Conservation (phyloP, 1,140 invertebrate genomes). For the Nomia melanderi region DNA sequence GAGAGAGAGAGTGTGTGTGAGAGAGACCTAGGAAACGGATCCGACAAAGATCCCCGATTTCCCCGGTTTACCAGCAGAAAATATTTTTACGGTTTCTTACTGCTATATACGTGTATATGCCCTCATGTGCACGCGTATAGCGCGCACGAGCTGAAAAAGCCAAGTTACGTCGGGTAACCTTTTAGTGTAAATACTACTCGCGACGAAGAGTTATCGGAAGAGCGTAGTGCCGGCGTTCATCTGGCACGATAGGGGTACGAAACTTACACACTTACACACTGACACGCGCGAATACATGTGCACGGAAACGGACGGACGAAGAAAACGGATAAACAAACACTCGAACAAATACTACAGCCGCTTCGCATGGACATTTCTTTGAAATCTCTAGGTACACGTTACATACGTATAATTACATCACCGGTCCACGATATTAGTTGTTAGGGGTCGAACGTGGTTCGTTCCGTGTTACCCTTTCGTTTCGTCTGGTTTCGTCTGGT, state of each 20-base stretch:
- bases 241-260: conserved; percentile 38
- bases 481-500: too few species aligned
- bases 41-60: conserved; percentile 25
- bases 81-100: conserved; percentile 64
- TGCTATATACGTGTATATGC: conserved; percentile 19
- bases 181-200: conserved; percentile 68
- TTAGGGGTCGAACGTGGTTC: conserved; percentile 16
- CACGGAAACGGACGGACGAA: too few species aligned
- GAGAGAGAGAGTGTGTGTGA: too few species aligned
- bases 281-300: too few species aligned
- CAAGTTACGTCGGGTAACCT: conserved; percentile 42
- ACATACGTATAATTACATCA: conserved; percentile 26
- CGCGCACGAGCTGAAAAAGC: conserved; percentile 7
- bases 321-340: too few species aligned
- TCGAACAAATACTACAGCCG: not conserved
- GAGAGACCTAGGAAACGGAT: too few species aligned
- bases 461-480: too few species aligned
- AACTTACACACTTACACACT: not conserved
- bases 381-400: conserved; percentile 45
- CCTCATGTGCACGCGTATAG: too few species aligned
- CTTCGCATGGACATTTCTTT: conserved; percentile 59
- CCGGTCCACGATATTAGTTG: conserved; percentile 8
- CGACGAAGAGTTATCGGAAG: conserved; percentile 35
- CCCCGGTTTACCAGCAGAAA: conserved; percentile 57
- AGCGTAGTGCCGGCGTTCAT: conserved; percentile 44